Evolutionary conservation across 1,140 invertebrate genomes (phyloP).

Genomic region (Saccostrea glomerata): DNA sequence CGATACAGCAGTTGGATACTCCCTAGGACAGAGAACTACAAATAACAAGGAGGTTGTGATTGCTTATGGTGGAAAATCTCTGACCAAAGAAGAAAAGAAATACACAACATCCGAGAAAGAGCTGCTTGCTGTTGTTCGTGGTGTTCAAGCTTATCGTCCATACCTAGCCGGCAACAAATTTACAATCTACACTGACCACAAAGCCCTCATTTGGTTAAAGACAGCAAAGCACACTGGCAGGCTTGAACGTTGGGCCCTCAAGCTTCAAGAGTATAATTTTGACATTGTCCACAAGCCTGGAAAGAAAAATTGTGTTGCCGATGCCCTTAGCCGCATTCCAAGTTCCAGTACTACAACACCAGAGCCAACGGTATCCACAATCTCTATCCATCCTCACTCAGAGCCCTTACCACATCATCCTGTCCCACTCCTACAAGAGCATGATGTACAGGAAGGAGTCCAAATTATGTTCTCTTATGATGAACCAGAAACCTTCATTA

Average conservation of each 20-base stretch:
- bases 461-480: not conserved
- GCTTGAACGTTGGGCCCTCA: conserved; percentile 38
- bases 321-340: conserved; percentile 15
- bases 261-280: conserved; percentile 42
- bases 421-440: not conserved
- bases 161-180: conserved; percentile 53
- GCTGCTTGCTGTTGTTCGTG: conserved; percentile 50
- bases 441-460: not conserved
- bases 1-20: not conserved
- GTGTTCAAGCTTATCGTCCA: conserved; percentile 40
- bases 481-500: conserved; percentile 5
- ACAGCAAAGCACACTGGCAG: conserved; percentile 15
- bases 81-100: conserved; percentile 48
- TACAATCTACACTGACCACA: conserved; percentile 54
- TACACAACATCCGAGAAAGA: conserved; percentile 52
- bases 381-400: no score
- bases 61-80: conserved; percentile 59
- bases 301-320: no score
- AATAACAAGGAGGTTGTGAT: conserved; percentile 55
- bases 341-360: conserved; percentile 31
- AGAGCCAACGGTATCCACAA: not conserved
- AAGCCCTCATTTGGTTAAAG: conserved; percentile 32
- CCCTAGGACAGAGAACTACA: conserved; percentile 26
- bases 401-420: not conserved
- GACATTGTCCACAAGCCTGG: no score